Evolutionary conservation across 2,888 invertebrate genomes (phyloP), one percentile per base, ranked within the genome.

Genomic region (Netelia melanura): DNA sequence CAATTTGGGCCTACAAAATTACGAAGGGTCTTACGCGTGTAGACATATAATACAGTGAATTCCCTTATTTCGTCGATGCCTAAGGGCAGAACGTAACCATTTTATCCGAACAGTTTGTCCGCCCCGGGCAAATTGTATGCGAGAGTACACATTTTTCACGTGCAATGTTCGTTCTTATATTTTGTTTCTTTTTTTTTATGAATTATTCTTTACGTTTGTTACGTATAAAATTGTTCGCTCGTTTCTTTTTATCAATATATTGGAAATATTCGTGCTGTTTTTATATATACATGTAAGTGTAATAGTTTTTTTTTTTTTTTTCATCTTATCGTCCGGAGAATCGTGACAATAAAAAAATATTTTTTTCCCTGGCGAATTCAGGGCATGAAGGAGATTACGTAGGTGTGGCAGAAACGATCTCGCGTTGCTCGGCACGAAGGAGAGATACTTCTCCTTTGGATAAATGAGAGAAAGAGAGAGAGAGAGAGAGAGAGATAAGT

Each of bases 341-440:
- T 76, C 17, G 21, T 3, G 30, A 68, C 21, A 48, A 68, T 68
- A 58, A 21, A 52, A 52, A 44, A 44, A 67, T 72, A 65, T 58
- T 38, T 58, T 58, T 17, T 78, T 70, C 54, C 30, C 61, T 6
- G 68, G 72, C 65, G 76, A 82, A 79, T 76, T 79, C 79, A 85
- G 85, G 80, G 80, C 75, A 75, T 48, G 61, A 82, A 62, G 71
- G 85, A 79, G 56, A 79, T 78, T 85, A 76, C 71, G 82, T 85
- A 80, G 85, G 85, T 72, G 85, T 85, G 82, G 75, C 79, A 65
- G 54, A 25, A 65, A 56, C 68, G 62, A 64, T 62, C 23, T 74
- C 56, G 64, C 67, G 23, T 74, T 81, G 62, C 71, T 44, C 11
- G 11, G 62, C 74, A 72, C 48, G 54, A 43, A 75, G 70, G 38